Base-by-base conservation (phyloP, 2,797 vertebrate genomes). In the Sebastes nivosus region DNA sequence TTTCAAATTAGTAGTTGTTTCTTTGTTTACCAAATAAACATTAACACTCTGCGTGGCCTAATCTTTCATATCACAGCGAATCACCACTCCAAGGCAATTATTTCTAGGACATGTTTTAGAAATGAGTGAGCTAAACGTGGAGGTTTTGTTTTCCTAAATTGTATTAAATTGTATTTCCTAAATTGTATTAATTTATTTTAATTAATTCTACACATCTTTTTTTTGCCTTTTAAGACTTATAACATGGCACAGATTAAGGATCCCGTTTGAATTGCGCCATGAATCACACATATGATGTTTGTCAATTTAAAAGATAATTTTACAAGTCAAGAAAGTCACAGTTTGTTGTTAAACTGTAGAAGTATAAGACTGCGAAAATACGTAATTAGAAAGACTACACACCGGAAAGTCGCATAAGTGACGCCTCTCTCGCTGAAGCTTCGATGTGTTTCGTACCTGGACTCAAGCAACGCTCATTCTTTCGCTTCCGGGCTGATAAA, bases 21-120 rank as follows among this genome's bases (percentile, higher is more conserved):
- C 25, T 81, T 55, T 18, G 61, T 72, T 74, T 70, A 64, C 3
- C 42, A 42, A 63, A 75, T 72, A 29, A 60, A 82, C 8, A 0
- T 64, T 29, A 60, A 65, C 6, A 80, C 46, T 27, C 34, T 25
- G 8, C 3, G 1, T 55, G 20, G 52, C 42, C 29, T 61, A 12
- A 59, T 24, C 34, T 30, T 16, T 74, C 22, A 38, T 57, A 55
- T 57, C 13, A 64, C 24, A 46, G 14, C 36, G 4, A 59, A 29
- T 68, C 29, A 68, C 57, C 65, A 60, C 22, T 68, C 10, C 3
- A 46, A 1, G 3, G 6, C n/a, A 34, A 22, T 13, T 8, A 5
- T 46, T 67, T 50, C 29, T 7, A 36, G 52, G 46, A 36, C 12
- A 30, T 67, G 27, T 30, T 32, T 38, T 1, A 6, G 20, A 58